These are phyloP conservation scores for Colistium nudipinnis DNA, from an alignment of 2,113 vertebrate species.

Conservation along the genomic window DNA sequence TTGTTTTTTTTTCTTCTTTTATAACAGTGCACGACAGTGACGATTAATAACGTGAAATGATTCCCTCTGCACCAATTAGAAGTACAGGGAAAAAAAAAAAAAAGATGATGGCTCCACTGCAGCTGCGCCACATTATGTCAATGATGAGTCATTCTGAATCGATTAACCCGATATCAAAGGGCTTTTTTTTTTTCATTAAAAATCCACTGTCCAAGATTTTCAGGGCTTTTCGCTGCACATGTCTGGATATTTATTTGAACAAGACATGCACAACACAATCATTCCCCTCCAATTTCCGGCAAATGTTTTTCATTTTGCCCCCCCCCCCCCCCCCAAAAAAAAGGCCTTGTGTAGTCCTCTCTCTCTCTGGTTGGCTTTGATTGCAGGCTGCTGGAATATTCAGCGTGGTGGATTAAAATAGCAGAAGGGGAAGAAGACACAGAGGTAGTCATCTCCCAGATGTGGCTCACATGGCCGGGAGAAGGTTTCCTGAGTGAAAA, in stretches of 20 bases:
- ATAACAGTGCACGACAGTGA: background rate
- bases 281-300: conserved; percentile 48
- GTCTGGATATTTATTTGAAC: conserved; percentile 49
- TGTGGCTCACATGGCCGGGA: conserved; percentile 68
- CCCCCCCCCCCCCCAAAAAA: no score
- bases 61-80: conserved; percentile 39
- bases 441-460: conserved; percentile 73
- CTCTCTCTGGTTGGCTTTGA: conserved; percentile 67
- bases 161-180: conserved; percentile 37
- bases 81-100: conserved; percentile 9
- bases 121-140: conserved; percentile 48
- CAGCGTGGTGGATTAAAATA: conserved; percentile 65
- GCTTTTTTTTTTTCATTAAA: background rate
- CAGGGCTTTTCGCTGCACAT: conserved; percentile 8
- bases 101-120: conserved; percentile 50
- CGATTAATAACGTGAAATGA: conserved; percentile 30
- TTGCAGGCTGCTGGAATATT: conserved; percentile 73
- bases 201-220: conserved; percentile 15
- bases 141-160: conserved; percentile 39
- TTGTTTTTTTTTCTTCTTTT: background rate
- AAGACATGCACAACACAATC: conserved; percentile 59
- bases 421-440: conserved; percentile 57
- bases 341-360: conserved; percentile 61
- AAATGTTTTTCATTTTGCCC: conserved; percentile 65
- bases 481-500: conserved; percentile 69